Evolutionary conservation across 2,797 vertebrate genomes (phyloP).

Genomic region (Denticeps clupeoides): DNA sequence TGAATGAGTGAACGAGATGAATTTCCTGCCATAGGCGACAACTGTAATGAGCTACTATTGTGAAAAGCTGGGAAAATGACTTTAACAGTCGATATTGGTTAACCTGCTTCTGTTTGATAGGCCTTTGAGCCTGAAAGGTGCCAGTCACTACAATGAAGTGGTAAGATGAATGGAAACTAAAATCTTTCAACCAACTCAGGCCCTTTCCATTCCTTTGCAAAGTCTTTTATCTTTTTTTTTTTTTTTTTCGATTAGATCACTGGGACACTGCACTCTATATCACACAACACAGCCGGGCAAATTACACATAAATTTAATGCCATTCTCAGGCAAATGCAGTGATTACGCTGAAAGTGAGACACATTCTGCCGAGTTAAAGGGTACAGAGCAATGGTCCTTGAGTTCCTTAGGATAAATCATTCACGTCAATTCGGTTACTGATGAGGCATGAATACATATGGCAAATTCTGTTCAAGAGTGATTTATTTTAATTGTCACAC

Average conservation of each 20-base stretch:
- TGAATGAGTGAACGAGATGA: too few relatives aligned
- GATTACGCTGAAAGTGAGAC: constrained; percentile 7
- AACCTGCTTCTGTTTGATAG: too few relatives aligned
- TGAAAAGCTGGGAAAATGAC: too few relatives aligned
- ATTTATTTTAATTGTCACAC: constrained; percentile 92
- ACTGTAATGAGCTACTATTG: too few relatives aligned
- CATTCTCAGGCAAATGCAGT: neutral
- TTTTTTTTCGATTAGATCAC: neutral
- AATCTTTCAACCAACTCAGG: too few relatives aligned
- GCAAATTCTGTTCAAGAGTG: constrained; percentile 69
- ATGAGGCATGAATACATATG: constrained; percentile 81
- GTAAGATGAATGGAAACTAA: too few relatives aligned
- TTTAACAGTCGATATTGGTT: too few relatives aligned
- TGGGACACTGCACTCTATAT: neutral
- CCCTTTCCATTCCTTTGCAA: too few relatives aligned
- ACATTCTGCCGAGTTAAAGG: constrained; percentile 19
- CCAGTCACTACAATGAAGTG: too few relatives aligned
- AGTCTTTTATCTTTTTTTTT: neutral
- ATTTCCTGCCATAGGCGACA: too few relatives aligned
- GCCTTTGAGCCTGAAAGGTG: too few relatives aligned
- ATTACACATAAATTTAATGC: neutral
- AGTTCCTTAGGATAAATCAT: constrained; percentile 69
- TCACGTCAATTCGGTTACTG: constrained; percentile 75
- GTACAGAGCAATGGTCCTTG: constrained; percentile 45
- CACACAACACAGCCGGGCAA: neutral